These are phyloP conservation scores for Quadriops clusia DNA, from an alignment of 2,888 invertebrate species.

Conservation along the genomic window DNA sequence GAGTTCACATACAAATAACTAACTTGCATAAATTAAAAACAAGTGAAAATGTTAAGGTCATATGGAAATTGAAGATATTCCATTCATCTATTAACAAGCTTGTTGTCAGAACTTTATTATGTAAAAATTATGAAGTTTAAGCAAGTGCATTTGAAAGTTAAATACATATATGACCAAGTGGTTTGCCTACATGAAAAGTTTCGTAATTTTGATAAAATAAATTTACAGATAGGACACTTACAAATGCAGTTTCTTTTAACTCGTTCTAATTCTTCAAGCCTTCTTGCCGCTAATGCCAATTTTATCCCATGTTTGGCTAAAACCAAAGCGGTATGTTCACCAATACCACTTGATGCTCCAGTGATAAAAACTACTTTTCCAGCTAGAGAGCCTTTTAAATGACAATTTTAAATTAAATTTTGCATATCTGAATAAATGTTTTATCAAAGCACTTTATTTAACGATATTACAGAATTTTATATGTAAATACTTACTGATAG, in stretches of 20 bases:
- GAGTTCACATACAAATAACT: no score
- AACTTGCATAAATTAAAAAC: no score
- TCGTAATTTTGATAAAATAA: constrained; percentile 2
- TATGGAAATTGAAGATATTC: no score
- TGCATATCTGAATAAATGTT: constrained; percentile 36
- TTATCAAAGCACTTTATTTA: no score
- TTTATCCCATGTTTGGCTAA: constrained; percentile 53
- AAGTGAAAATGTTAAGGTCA: no score
- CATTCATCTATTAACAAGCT: no score
- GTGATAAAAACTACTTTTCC: constrained; percentile 70
- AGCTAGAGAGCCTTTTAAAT: constrained; percentile 20
- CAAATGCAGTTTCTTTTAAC: constrained; percentile 53
- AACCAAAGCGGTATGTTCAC: constrained; percentile 55
- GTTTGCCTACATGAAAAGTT: no score
- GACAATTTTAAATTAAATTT: no score
- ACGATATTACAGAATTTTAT: no score
- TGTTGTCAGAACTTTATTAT: no score
- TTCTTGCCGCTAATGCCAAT: constrained; percentile 54
- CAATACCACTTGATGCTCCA: constrained; percentile 74
- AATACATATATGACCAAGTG: no score
- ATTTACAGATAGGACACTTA: constrained; percentile 19
- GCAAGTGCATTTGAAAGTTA: constrained; percentile 6
- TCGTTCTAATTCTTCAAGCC: constrained; percentile 45
- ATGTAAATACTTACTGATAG: constrained; percentile 39
- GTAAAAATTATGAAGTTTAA: no score